These are phyloP conservation scores for Melanostigma gelatinosum DNA, from an alignment of 2,113 vertebrate genomes.

Conservation along the genomic window DNA sequence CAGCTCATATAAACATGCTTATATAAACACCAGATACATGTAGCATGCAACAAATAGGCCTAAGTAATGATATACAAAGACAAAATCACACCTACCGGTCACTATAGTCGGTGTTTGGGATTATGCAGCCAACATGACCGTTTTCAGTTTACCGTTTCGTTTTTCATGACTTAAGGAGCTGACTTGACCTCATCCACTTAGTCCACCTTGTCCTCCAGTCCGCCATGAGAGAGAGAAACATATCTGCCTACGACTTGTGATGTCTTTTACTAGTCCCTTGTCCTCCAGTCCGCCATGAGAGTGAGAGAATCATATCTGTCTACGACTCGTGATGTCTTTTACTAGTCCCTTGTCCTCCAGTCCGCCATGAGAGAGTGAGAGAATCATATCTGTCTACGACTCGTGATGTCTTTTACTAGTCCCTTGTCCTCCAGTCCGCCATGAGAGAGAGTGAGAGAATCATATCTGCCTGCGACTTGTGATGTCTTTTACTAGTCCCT, in stretches of 20 bases:
- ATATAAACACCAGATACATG: slow-evolving; percentile 20
- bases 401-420: slow-evolving; percentile 35
- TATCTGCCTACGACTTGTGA: slow-evolving; percentile 59
- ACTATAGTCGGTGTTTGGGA: slow-evolving; percentile 62
- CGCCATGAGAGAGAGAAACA: slow-evolving; percentile 28
- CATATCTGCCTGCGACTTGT: slow-evolving; percentile 40
- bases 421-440: slow-evolving; percentile 48
- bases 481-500: slow-evolving; percentile 53
- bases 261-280: slow-evolving; percentile 51
- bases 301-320: slow-evolving; percentile 19
- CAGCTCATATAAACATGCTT: background rate
- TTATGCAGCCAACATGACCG: slow-evolving; percentile 70
- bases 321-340: slow-evolving; percentile 50
- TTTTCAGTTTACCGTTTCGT: slow-evolving; percentile 60
- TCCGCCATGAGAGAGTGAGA: slow-evolving; percentile 28
- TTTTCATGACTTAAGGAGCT: slow-evolving; percentile 56
- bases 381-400: slow-evolving; percentile 12
- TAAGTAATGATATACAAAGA: slow-evolving; percentile 36
- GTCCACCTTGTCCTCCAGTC: slow-evolving; percentile 63
- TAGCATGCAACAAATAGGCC: slow-evolving; percentile 15
- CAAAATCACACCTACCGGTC: slow-evolving; percentile 77
- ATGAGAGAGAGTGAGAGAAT: slow-evolving; percentile 10
- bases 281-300: slow-evolving; percentile 58
- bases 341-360: slow-evolving; percentile 33
- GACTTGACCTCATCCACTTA: slow-evolving; percentile 72